Evolutionary conservation across 2,888 invertebrate species (phyloP), one percentile per base, ranked within the genome.

Genomic region (Sthenelais limicola): DNA sequence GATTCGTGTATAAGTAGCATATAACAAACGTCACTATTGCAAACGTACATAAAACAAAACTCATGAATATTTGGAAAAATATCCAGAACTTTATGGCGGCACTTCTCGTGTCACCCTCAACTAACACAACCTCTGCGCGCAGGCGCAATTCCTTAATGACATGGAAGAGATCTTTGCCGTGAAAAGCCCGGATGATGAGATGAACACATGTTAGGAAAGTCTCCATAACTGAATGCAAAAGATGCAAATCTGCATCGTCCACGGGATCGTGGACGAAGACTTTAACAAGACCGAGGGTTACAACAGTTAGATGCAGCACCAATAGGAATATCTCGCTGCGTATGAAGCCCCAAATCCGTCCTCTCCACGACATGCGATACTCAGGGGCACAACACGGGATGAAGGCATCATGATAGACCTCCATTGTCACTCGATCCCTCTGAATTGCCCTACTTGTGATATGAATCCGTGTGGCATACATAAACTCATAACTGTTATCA

Each of bases 151-250:
- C 62, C 38, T 62, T 62, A 26, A 62, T 38, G 38, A 38, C 62
- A 18, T 62, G 62, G 62, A 62, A 62, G 38, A 35, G 62, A 26
- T 62, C 62, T 26, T 62, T 62, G n/a, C 62, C 62, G 24, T 38
- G 38, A 26, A 62, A 62, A 24, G 62, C 21, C n/a, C 62, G 9
- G 62, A 62, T 62, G 62, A 62, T 62, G 1, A 62, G 38, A 35
- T 62, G 62, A 24, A 62, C 26, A 24, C 62, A 62, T 21, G 62
- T 62, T n/a, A 62, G 38, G 3, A 28, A 33, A 4, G 62, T 62
- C 62, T 62, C 62, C 24, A 62, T 62, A 26, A 62, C 62, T 18
- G 62, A 35, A 24, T 62, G 62, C 38, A 28, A 35, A n/a, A 62
- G 62, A 43, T 62, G 62, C 62, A 62, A 12, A 3, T 43, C 62